These are phyloP conservation scores for Colostygia pectinataria DNA, from an alignment of 2,888 invertebrate genomes.

Conservation along the genomic window DNA sequence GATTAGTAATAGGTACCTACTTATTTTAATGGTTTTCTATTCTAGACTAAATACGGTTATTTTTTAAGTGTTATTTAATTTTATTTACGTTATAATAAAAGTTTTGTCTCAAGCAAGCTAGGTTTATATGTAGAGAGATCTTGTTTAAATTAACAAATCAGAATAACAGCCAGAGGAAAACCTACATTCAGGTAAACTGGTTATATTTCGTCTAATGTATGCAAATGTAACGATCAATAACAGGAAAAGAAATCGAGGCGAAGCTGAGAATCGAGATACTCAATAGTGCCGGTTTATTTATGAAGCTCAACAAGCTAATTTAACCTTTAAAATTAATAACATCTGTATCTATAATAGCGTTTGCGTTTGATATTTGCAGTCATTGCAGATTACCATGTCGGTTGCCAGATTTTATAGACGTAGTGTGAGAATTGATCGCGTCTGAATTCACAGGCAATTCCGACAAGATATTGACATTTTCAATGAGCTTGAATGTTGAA, in stretches of 20 bases:
- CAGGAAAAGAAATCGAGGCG: constrained; percentile 59
- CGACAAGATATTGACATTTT: neutral
- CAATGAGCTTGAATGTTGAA: neutral
- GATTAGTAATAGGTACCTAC: too few relatives aligned
- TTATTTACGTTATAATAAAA: too few relatives aligned
- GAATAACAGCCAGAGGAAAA: constrained; percentile 44
- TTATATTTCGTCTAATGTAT: constrained; percentile 37
- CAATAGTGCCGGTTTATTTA: constrained; percentile 38
- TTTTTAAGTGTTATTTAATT: too few relatives aligned
- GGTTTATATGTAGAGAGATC: too few relatives aligned
- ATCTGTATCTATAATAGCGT: constrained; percentile 23
- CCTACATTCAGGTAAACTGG: constrained; percentile 40
- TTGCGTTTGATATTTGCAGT: constrained; percentile 10
- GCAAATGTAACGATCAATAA: constrained; percentile 44
- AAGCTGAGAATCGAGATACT: constrained; percentile 26
- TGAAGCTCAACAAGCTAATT: constrained; percentile 24
- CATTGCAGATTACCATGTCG: neutral
- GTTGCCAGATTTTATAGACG: constrained; percentile 19
- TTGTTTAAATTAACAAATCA: constrained; percentile 34
- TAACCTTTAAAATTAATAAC: constrained; percentile 21
- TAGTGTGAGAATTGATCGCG: constrained; percentile 41
- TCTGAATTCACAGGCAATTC: constrained; percentile 23
- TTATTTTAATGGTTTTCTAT: too few relatives aligned
- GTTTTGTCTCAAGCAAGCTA: too few relatives aligned
- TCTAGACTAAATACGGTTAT: too few relatives aligned